Evolutionary conservation across 53 echinoderm and acorn worm genomes (phyloP).

Genomic region (Patiria pectinifera): DNA sequence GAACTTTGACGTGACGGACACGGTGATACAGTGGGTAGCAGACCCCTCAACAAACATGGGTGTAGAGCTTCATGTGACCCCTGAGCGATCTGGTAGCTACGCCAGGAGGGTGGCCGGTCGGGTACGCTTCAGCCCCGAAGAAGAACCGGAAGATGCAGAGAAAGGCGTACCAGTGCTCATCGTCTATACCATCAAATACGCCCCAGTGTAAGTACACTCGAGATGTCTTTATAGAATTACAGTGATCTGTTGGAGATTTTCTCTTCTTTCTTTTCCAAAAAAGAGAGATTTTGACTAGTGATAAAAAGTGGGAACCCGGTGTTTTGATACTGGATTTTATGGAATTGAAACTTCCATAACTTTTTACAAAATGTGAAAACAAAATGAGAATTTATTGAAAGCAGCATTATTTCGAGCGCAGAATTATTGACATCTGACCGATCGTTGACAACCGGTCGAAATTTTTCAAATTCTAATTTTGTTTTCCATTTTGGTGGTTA

Average conservation of each 20-base stretch:
- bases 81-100: slow-evolving; percentile 61
- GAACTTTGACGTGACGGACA: slow-evolving; percentile 86
- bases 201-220: slow-evolving; percentile 79
- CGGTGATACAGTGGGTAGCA: slow-evolving; percentile 72
- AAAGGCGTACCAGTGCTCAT: slow-evolving; percentile 75
- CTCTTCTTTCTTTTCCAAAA: no score
- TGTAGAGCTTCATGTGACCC: slow-evolving; percentile 68
- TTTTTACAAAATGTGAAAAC: no score
- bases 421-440: not conserved
- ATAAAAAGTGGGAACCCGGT: no score
- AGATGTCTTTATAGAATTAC: not conserved
- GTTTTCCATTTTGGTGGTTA: no score
- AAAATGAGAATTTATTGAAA: no score
- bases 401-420: not conserved
- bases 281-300: no score
- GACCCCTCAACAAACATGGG: slow-evolving; percentile 69
- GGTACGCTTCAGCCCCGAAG: slow-evolving; percentile 77
- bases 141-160: slow-evolving; percentile 61
- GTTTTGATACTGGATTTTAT: no score
- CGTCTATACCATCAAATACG: slow-evolving; percentile 90
- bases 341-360: no score
- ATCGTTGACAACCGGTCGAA: no score
- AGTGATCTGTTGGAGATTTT: not conserved
- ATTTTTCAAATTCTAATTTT: no score
- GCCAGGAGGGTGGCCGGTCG: slow-evolving; percentile 80